Conservation (phyloP, 2,797 vertebrate genomes). For the Numenius phaeopus region DNA sequence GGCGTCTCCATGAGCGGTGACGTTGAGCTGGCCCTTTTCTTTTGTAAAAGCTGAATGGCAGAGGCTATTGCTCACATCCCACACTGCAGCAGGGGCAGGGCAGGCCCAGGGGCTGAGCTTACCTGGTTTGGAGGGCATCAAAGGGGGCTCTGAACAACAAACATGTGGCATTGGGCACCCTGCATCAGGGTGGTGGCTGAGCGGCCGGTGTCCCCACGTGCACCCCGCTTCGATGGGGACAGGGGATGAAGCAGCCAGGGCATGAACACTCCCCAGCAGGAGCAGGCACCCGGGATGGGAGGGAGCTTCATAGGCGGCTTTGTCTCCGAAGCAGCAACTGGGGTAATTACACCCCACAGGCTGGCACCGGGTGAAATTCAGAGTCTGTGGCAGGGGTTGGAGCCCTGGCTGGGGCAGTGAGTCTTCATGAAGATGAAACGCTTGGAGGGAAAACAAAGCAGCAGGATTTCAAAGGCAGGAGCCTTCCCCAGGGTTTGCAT, state of each 20-base stretch:
- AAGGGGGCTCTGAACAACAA: neutral
- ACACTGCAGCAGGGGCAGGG: neutral
- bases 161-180: neutral
- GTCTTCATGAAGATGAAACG: neutral
- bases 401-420: neutral
- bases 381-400: neutral
- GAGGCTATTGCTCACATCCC: neutral
- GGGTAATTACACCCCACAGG: neutral
- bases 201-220: accelerated
- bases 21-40: neutral
- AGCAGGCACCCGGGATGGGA: neutral
- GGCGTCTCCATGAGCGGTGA: accelerated
- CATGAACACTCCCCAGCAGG: neutral
- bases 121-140: neutral
- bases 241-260: accelerated
- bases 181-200: neutral
- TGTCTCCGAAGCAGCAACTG: accelerated
- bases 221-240: neutral
- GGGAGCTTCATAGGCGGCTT: neutral
- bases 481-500: neutral
- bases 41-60: neutral
- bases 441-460: slow-evolving; percentile 8
- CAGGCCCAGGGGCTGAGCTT: neutral
- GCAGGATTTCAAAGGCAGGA: slow-evolving; percentile 34
- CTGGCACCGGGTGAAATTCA: neutral